phyloP scores from a whole-genome alignment of 2,113 vertebrate genomes.

The Eubucco bourcierii region DNA sequence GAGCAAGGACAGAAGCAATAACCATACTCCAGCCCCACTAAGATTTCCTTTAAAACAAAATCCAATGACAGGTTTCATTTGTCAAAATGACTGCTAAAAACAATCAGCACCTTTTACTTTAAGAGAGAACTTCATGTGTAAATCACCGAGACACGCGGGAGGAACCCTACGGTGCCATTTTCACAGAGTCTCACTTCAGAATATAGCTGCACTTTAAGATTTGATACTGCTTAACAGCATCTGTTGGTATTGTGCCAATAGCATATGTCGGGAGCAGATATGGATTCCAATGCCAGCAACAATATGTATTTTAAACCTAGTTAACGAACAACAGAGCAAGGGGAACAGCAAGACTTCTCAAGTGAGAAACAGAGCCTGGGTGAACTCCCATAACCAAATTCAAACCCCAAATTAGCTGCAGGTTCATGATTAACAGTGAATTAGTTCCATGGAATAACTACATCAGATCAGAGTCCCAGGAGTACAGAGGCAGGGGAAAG shows the following conservation, averaged over 20 bases:
- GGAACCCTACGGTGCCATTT: conserved; percentile 43
- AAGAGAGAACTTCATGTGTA: background rate
- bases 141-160: background rate
- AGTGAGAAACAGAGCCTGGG: background rate
- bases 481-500: background rate
- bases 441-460: background rate
- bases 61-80: background rate
- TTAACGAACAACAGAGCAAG: conserved; percentile 4
- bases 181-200: conserved; percentile 31
- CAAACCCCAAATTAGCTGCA: background rate
- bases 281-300: conserved; percentile 17
- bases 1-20: background rate
- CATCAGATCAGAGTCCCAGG: background rate
- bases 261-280: conserved; percentile 65
- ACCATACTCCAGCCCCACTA: background rate
- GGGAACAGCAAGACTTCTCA: background rate
- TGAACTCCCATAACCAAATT: background rate
- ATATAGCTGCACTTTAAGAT: conserved; percentile 32
- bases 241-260: conserved; percentile 66
- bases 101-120: background rate
- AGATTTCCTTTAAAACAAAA: background rate
- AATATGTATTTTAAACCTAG: conserved; percentile 53
- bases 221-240: conserved; percentile 32
- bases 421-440: background rate
- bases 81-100: background rate